Evolutionary conservation across 2,113 vertebrate species (phyloP).

Genomic region (Dascyllus trimaculatus): DNA sequence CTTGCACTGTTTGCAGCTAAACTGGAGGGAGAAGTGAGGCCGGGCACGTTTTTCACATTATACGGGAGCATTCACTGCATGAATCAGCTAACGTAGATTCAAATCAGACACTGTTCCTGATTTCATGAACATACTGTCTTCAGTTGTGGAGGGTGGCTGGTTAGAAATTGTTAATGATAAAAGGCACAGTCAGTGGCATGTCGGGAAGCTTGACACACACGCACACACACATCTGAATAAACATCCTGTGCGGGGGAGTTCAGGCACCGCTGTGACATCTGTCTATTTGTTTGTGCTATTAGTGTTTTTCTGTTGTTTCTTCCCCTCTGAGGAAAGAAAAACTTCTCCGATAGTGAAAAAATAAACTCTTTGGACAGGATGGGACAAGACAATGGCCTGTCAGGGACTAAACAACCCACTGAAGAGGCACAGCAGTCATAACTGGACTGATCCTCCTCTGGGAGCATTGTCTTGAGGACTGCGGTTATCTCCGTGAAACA

Average conservation of each 20-base stretch:
- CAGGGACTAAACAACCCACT: neutral
- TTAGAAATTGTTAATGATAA: slow-evolving; percentile 10
- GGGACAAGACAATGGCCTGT: slow-evolving; percentile 42
- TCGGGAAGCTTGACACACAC: slow-evolving; percentile 3
- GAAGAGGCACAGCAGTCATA: slow-evolving; percentile 3
- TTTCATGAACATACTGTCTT: neutral
- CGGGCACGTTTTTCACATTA: neutral
- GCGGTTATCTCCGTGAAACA: slow-evolving; percentile 12
- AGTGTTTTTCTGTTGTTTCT: slow-evolving; percentile 65
- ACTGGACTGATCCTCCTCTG: slow-evolving; percentile 2
- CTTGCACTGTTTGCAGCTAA: slow-evolving; percentile 18
- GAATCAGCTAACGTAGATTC: neutral
- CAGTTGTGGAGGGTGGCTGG: neutral
- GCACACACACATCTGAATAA: slow-evolving; percentile 60
- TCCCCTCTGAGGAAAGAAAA: slow-evolving; percentile 26
- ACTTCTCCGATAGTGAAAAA: neutral
- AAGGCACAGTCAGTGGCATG: slow-evolving; percentile 13
- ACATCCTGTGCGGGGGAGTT: slow-evolving; percentile 72
- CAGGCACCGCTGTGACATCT: slow-evolving; percentile 51
- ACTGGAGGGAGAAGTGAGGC: slow-evolving; percentile 13
- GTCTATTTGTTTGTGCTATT: slow-evolving; percentile 56
- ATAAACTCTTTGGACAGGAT: slow-evolving; percentile 51
- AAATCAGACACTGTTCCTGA: neutral
- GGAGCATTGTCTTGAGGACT: slow-evolving; percentile 3
- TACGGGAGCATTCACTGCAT: neutral